Conservation (phyloP, 64 coral and sea anemone species). For the Cladopsammia gracilis region DNA sequence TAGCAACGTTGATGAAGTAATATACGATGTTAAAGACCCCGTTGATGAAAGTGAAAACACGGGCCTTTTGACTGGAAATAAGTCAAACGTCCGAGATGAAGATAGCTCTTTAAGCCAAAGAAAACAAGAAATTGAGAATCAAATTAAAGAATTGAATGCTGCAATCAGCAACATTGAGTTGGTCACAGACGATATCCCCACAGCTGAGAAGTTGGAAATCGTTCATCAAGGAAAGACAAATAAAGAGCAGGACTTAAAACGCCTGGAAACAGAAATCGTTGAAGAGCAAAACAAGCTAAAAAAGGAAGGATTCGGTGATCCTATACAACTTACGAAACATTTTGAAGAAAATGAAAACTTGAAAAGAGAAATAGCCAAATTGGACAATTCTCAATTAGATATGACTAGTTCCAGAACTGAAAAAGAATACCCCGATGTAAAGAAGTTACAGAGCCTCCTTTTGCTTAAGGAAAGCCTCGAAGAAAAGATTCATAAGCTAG, state of each 20-base stretch:
- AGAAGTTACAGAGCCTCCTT: background rate
- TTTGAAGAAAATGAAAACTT: constrained; percentile 27
- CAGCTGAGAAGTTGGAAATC: background rate
- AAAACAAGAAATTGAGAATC: background rate
- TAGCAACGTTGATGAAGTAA: background rate
- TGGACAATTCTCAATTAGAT: background rate
- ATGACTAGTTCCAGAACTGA: background rate
- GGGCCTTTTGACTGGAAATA: background rate
- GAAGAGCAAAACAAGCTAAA: constrained; percentile 2
- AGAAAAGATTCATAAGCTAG: constrained; percentile 10
- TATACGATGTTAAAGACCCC: background rate
- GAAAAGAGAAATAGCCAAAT: background rate
- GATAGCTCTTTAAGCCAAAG: background rate
- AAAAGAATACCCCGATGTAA: background rate
- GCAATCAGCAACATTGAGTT: background rate
- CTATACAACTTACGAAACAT: constrained; percentile 4
- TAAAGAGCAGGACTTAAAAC: constrained; percentile 30
- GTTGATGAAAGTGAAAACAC: background rate
- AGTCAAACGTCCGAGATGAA: background rate
- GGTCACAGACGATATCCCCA: background rate
- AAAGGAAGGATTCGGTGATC: constrained; percentile 5
- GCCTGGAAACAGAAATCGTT: constrained; percentile 36
- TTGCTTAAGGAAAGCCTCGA: constrained; percentile 13
- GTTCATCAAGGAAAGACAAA: background rate
- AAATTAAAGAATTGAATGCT: constrained; percentile 1